Base-by-base conservation (phyloP, 2,797 vertebrate genomes). In the Jordanella pulchra region DNA sequence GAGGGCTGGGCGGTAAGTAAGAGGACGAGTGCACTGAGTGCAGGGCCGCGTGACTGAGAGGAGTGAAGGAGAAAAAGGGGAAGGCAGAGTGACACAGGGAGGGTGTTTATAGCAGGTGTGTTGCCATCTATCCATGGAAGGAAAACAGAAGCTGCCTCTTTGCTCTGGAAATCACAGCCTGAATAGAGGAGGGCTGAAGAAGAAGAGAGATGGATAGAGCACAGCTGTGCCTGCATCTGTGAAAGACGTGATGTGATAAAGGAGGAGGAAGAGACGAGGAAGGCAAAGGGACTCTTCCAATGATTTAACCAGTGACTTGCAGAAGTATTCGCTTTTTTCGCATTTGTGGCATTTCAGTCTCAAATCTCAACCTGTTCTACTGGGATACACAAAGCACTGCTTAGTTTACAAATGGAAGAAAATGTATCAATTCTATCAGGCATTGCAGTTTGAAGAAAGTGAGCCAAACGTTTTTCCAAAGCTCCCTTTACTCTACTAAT, bases 201-300 rank as follows among this genome's bases (percentile, higher is more conserved):
- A 73, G 79, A 51, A 69, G 76, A 77, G 78, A 83, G 84, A 85
- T 61, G 79, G 65, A 90, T 87, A 32, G 79, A 84, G 83, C n/a
- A 71, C 84, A 91, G 84, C 88, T 90, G 89, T 75, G 78, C 4
- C 50, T 81, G 81, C 76, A 86, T 91, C 89, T 90, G 87, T 82
- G 78, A 71, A 75, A 78, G 76, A 84, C 74, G 63, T 65, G 68
- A 71, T 30, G 69, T 76, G 85, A 89, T 81, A 67, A 77, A 86
- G 71, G 75, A 87, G 68, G 71, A 81, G 72, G 73, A 80, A 70
- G 70, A 60, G 78, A 67, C 14, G 65, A 48, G 64, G 75, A 58
- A 56, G 77, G 75, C 69, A 64, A 73, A 79, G 61, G 73, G 70
- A 84, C 25, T 71, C 61, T 18, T 83, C 86, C 80, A 83, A 72